phyloP scores from a whole-genome alignment of 2,888 invertebrate genomes.

The Cephus nigrinus region DNA sequence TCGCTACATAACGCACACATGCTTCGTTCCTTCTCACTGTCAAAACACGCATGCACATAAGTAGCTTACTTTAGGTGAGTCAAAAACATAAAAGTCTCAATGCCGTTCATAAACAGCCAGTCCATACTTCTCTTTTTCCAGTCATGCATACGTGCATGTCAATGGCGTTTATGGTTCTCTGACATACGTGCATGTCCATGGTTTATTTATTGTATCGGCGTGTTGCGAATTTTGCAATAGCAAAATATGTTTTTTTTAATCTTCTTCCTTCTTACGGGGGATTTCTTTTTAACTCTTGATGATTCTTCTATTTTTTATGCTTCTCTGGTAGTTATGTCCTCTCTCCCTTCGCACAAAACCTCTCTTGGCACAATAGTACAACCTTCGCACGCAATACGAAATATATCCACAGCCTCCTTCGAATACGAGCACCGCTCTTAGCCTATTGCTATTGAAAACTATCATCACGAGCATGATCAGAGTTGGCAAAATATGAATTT shows the following conservation, averaged over 20 bases:
- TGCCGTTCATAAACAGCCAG: neutral
- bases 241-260: neutral
- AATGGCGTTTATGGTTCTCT: neutral
- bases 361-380: slow-evolving; percentile 39
- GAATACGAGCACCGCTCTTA: neutral
- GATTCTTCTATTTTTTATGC: neutral
- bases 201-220: neutral
- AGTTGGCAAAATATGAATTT: neutral
- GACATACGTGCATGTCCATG: neutral
- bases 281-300: neutral
- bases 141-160: neutral
- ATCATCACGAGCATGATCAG: neutral
- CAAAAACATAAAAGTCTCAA: neutral
- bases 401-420: slow-evolving; percentile 36
- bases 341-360: neutral
- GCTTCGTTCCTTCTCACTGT: neutral
- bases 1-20: neutral
- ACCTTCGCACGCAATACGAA: slow-evolving; percentile 31
- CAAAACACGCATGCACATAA: neutral
- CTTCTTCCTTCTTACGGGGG: neutral
- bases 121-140: neutral
- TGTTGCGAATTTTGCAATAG: neutral
- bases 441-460: neutral
- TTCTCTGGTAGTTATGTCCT: neutral
- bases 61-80: neutral